Evolutionary conservation across 2,113 vertebrate genomes (phyloP).

Genomic region (Stigmatopora nigra): DNA sequence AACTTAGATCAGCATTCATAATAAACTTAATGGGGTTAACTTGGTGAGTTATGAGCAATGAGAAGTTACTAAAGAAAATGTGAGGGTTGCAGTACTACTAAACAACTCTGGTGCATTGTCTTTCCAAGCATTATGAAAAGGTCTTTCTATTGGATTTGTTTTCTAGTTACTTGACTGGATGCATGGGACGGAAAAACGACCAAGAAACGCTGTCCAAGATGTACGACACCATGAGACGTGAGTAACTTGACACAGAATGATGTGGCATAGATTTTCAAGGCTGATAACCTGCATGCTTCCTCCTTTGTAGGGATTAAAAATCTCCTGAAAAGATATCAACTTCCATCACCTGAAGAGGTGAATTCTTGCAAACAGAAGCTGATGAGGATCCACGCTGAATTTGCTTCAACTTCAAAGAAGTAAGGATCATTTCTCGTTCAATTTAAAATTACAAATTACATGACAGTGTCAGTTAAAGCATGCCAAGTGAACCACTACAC

Average conservation of each 20-base stretch:
- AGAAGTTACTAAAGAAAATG: not conserved
- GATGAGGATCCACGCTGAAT: conserved; percentile 85
- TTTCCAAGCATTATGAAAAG: not conserved
- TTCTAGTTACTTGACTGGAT: conserved; percentile 84
- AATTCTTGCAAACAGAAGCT: conserved; percentile 80
- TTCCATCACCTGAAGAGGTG: conserved; percentile 79
- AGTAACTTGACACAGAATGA: conserved; percentile 59
- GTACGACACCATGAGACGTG: conserved; percentile 87
- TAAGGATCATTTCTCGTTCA: conserved; percentile 63
- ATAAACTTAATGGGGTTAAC: no score
- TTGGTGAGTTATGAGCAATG: no score
- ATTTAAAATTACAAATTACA: not conserved
- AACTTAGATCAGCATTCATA: no score
- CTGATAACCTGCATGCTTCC: not conserved
- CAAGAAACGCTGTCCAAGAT: conserved; percentile 73
- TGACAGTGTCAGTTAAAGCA: not conserved
- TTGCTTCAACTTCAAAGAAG: conserved; percentile 64
- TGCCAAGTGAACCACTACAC: conserved; percentile 21
- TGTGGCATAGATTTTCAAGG: not conserved
- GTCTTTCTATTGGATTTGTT: conserved; percentile 1
- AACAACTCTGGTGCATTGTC: no score
- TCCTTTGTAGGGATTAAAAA: conserved; percentile 76
- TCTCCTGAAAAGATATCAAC: conserved; percentile 83
- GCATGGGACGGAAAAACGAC: conserved; percentile 78
- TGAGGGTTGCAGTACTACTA: not conserved